Conservation (phyloP, 1,140 invertebrate genomes). For the Drosophila bocki region DNA sequence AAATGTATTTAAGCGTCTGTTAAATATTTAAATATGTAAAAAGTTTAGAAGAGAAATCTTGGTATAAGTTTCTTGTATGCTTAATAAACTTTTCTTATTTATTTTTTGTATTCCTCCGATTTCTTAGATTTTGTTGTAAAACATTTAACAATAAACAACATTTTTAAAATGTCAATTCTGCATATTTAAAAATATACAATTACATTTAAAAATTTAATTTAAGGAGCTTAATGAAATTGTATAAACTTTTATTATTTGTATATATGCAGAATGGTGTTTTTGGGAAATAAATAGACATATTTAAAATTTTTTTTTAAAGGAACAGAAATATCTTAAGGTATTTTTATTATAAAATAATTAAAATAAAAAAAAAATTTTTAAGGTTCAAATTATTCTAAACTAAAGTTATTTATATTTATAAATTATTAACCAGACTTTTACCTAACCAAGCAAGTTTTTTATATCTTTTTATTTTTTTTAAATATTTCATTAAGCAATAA, state of each 20-base stretch:
- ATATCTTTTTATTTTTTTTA: neutral
- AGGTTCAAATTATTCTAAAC: neutral
- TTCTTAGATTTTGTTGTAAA: neutral
- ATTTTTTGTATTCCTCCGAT: neutral
- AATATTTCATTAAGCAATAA: neutral
- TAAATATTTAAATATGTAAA: constrained; percentile 1
- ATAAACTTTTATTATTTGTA: neutral
- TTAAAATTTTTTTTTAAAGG: too few species aligned
- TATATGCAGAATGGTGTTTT: neutral
- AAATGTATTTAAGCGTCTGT: constrained; percentile 3
- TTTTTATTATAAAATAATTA: neutral
- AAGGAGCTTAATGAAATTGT: neutral
- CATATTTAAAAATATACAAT: too few species aligned
- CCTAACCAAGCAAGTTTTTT: too few species aligned
- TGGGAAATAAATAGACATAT: too few species aligned
- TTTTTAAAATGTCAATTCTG: too few species aligned
- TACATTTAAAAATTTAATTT: neutral
- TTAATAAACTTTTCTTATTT: neutral
- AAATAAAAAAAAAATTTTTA: neutral
- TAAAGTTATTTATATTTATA: neutral
- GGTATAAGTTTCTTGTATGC: neutral
- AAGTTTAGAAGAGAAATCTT: neutral
- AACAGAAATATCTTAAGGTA: neutral
- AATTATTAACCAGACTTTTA: too few species aligned
- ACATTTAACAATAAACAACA: neutral